A percentile compares a stretch with the other conserved stretches of the same genome.
Conservation (phyloP, 2,888 invertebrate genomes). For the Drosophila subquinaria region DNA sequence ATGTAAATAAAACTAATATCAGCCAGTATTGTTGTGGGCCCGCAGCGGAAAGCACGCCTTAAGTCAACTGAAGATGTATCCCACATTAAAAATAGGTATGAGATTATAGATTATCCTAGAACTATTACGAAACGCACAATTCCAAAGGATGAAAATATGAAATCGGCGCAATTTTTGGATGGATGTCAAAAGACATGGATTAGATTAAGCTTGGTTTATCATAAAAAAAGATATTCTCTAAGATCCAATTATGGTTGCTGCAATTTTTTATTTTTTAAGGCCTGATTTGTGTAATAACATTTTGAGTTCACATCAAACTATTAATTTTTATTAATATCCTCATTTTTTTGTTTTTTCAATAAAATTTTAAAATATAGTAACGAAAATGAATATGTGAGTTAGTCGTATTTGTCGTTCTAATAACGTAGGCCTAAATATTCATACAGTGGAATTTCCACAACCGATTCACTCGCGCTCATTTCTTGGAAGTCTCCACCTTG, state of each 20-base stretch:
- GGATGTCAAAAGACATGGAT: background rate
- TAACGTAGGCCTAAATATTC: constrained; percentile 82
- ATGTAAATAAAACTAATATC: background rate
- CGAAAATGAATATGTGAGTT: background rate
- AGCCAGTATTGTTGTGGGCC: background rate
- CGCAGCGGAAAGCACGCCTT: background rate
- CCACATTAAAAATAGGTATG: too few relatives aligned
- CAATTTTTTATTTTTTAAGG: background rate
- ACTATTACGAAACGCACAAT: too few relatives aligned
- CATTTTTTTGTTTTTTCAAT: background rate
- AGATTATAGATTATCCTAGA: too few relatives aligned
- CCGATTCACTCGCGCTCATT: constrained; percentile 53
- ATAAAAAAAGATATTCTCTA: background rate
- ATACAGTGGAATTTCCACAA: constrained; percentile 79
- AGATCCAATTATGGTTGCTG: background rate
- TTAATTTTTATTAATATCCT: background rate
- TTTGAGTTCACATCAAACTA: background rate
- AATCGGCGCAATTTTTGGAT: background rate
- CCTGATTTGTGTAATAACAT: background rate
- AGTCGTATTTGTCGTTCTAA: constrained; percentile 21
- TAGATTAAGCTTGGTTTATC: background rate
- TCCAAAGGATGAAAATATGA: background rate
- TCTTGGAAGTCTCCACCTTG: constrained; percentile 77
- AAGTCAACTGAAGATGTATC: background rate
- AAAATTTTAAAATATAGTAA: background rate